Evolutionary conservation across 1,140 invertebrate genomes (phyloP).

Genomic region (Cydia pomonella): DNA sequence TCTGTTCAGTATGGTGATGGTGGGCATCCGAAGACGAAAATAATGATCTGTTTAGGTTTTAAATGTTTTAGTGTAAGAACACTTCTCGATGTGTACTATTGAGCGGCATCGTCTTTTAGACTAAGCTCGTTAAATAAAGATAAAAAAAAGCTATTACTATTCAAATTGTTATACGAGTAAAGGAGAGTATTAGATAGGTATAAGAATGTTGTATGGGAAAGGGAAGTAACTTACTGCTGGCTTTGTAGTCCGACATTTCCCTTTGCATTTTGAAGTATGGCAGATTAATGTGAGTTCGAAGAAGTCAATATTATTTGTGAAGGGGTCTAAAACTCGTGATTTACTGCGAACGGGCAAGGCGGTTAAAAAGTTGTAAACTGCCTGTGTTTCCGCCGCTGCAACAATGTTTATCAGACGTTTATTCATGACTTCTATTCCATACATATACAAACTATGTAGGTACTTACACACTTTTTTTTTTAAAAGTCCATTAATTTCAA

Average conservation of each 20-base stretch:
- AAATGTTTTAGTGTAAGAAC: no score
- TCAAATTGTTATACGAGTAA: no score
- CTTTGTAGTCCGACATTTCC: slow-evolving; percentile 63
- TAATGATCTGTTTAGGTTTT: no score
- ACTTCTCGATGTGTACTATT: no score
- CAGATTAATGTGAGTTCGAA: slow-evolving; percentile 78
- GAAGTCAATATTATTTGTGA: slow-evolving; percentile 78
- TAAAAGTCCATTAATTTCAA: no score
- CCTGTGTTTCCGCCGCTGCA: slow-evolving; percentile 72
- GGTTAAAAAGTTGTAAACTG: slow-evolving; percentile 79
- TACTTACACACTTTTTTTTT: no score
- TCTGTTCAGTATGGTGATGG: no score
- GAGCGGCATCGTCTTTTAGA: no score
- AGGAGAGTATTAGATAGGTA: neutral
- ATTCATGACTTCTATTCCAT: slow-evolving; percentile 38
- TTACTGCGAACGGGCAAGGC: slow-evolving; percentile 67
- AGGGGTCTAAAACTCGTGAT: slow-evolving; percentile 73
- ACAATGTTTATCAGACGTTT: slow-evolving; percentile 59
- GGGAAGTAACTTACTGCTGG: slow-evolving; percentile 23
- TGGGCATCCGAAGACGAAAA: no score
- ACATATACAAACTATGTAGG: neutral
- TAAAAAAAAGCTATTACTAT: no score
- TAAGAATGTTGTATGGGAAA: neutral
- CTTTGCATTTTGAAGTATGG: slow-evolving; percentile 74
- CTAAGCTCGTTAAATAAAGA: no score